Evolutionary conservation across 2,797 vertebrate genomes (phyloP).

Genomic region (Iguana delicatissima): DNA sequence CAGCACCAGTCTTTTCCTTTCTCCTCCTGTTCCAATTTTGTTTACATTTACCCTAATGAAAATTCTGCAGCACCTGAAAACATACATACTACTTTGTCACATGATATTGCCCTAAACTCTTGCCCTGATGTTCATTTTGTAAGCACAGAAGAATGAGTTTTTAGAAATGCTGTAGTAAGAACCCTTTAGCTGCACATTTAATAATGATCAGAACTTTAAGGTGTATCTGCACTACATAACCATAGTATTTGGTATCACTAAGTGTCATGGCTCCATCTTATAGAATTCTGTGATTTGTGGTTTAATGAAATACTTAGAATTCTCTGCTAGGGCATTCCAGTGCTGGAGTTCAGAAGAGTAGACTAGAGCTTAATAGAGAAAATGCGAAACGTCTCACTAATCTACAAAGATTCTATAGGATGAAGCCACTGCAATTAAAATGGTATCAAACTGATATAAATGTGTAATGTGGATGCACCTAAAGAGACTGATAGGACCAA

Average conservation of each 20-base stretch:
- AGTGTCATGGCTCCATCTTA: neutral
- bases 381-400: no score
- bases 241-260: no score
- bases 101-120: neutral
- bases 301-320: no score
- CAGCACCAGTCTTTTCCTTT: neutral
- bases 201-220: neutral
- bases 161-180: neutral
- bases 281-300: no score
- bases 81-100: neutral
- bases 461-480: no score
- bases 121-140: neutral
- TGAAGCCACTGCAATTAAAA: no score
- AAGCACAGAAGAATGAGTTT: neutral
- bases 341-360: no score
- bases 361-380: no score
- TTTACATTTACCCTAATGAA: neutral
- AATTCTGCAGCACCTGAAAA: neutral
- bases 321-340: no score
- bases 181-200: neutral
- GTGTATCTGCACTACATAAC: no score
- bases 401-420: no score
- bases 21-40: accelerated
- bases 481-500: neutral
- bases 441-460: no score